Percentiles rank a stretch among this genome's conserved stretches.
Conservation (phyloP, 1,140 invertebrate genomes). For the Drosophila dunni region DNA sequence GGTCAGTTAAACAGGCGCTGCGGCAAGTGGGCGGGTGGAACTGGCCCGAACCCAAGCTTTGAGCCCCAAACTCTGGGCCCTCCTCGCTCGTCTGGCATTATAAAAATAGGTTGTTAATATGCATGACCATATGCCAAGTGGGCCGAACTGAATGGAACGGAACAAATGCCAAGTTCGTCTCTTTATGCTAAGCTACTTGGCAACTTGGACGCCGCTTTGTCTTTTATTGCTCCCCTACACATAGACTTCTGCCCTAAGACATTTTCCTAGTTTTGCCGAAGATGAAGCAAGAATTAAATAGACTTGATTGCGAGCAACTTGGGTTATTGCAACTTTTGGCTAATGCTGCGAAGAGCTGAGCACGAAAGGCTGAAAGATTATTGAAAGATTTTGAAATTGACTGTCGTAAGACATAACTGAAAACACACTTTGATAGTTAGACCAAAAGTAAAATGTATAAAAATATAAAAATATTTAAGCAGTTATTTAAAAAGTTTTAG, state of each 20-base stretch:
- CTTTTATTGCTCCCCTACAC: slow-evolving; percentile 42
- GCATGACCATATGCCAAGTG: slow-evolving; percentile 74
- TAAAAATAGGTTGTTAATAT: slow-evolving; percentile 83
- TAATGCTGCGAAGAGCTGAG: neutral
- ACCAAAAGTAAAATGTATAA: too few species aligned
- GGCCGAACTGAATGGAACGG: slow-evolving; percentile 11
- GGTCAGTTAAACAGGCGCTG: slow-evolving; percentile 54
- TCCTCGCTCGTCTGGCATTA: slow-evolving; percentile 46
- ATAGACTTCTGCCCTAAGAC: slow-evolving; percentile 28
- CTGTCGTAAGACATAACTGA: neutral
- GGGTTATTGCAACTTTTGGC: slow-evolving; percentile 25
- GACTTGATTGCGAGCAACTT: slow-evolving; percentile 39
- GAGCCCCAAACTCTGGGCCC: too few species aligned
- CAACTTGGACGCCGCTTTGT: slow-evolving; percentile 42
- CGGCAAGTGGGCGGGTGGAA: neutral
- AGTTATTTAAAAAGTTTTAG: too few species aligned
- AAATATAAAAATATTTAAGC: too few species aligned
- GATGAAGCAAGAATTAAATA: slow-evolving; percentile 9
- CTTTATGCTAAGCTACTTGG: slow-evolving; percentile 49
- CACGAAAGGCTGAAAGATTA: neutral
- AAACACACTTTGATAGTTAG: too few species aligned
- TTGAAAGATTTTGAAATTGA: slow-evolving; percentile 13
- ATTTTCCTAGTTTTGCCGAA: slow-evolving; percentile 43
- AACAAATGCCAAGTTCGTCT: slow-evolving; percentile 43
- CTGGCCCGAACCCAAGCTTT: neutral